Percentiles rank a stretch among this genome's conserved stretches.
Conservation (phyloP, 2,888 invertebrate genomes). For the Rhagonycha lutea region DNA sequence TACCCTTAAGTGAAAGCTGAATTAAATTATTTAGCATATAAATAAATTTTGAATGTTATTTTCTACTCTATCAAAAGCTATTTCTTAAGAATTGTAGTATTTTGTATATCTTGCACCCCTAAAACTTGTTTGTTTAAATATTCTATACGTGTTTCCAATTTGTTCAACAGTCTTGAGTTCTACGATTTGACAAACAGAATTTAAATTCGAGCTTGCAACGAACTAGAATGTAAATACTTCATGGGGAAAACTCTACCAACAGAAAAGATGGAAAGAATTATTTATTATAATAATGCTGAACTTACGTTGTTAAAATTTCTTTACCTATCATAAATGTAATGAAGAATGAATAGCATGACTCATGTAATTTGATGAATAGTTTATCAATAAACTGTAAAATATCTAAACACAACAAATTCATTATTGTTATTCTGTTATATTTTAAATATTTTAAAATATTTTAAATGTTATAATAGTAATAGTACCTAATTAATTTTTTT, state of each 20-base stretch:
- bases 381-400: neutral
- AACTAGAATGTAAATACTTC: slow-evolving; percentile 47
- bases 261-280: slow-evolving; percentile 41
- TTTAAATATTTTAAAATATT: too few relatives aligned
- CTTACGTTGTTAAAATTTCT: slow-evolving; percentile 31
- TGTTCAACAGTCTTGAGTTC: slow-evolving; percentile 33
- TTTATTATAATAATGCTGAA: slow-evolving; percentile 46
- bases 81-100: neutral
- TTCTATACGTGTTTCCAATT: slow-evolving; percentile 30
- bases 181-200: slow-evolving; percentile 46
- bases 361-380: neutral
- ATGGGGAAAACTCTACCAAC: slow-evolving; percentile 43
- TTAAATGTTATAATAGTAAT: too few relatives aligned
- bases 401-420: too few relatives aligned
- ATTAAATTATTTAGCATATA: neutral
- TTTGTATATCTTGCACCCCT: slow-evolving; percentile 15
- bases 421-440: too few relatives aligned
- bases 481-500: too few relatives aligned
- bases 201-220: slow-evolving; percentile 41
- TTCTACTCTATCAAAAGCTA: neutral
- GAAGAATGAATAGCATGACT: neutral
- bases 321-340: neutral
- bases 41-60: neutral
- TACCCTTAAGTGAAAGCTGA: neutral
- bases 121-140: slow-evolving; percentile 29